Base-by-base conservation (phyloP, 2,797 vertebrate species). In the Galago senegalensis region DNA sequence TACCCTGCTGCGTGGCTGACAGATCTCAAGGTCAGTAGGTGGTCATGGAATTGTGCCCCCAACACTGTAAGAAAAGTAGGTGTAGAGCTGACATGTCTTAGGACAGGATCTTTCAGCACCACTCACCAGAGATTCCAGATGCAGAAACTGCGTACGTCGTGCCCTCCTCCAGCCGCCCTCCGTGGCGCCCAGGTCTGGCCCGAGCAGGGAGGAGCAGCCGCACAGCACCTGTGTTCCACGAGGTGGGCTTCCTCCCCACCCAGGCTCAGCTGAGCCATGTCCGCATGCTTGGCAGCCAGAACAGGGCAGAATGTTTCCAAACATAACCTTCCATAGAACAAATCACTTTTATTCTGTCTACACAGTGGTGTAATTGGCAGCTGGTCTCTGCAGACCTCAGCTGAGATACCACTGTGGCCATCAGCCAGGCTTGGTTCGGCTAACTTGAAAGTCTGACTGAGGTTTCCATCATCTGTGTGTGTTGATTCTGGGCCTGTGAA, bases 1-100 rank as follows among this genome's bases (percentile, higher is more conserved):
- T 70, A 85, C 95, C 20, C 85, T 9, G 20, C 76, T 43, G 34
- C 86, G 73, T 76, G 63, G 61, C 92, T 97, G 82, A 96, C 73
- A 97, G 87, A 84, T 82, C 81, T 93, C 92, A 89, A 27, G 76
- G 88, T 89, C 81, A 61, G 94, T 95, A 96, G 92, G 97, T 96
- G 96, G 93, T 91, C 97, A 53, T 96, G 90, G 92, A 95, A 87
- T 72, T 53, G 72, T 90, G 92, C 91, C 86, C 72, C 70, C 31
- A 73, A 77, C 31, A 34, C 65, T 96, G 90, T 76, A 94, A 96
- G 79, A 34, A 87, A 96, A 97, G 92, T 85, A 94, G 61, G 77
- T 88, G 81, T 63, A 25, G 92, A 87, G 90, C 37, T 92, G 61
- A 97, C 82, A 93, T 67, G 79, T 76, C 40, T 95, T 23, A 80